Conservation (phyloP, 2,888 invertebrate genomes). For the Lepetodrilus schrolli region DNA sequence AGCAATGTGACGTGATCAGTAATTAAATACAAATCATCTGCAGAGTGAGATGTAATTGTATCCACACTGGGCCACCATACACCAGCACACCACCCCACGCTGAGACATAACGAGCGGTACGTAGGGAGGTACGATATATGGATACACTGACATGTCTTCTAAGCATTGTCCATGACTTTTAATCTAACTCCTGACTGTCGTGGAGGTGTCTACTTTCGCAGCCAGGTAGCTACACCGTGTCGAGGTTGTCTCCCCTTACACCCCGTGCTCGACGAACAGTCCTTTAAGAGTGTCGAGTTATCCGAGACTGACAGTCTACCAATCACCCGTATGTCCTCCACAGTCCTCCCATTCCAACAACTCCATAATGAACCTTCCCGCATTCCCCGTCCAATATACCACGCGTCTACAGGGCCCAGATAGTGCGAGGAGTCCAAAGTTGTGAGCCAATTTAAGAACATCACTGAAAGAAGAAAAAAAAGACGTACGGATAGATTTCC, state of each 20-base stretch:
- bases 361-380: neutral
- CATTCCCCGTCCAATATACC: neutral
- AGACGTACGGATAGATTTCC: neutral
- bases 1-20: neutral
- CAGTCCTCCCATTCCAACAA: neutral
- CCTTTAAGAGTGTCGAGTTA: neutral
- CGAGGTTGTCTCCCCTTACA: neutral
- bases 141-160: neutral
- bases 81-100: neutral
- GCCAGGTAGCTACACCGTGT: neutral
- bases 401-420: neutral
- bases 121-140: neutral
- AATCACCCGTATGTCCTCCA: neutral
- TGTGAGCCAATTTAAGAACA: no score
- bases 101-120: neutral
- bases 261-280: neutral
- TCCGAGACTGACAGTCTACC: neutral
- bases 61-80: neutral
- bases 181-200: slow-evolving; percentile 9
- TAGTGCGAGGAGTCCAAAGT: neutral
- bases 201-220: neutral
- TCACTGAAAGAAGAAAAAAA: no score
- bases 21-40: neutral
- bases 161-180: slow-evolving; percentile 17
- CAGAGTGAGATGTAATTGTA: neutral